A percentile compares a stretch with the other conserved stretches of the same genome.
Evolutionary conservation across 2,797 vertebrate species (phyloP).

Genomic region (Coluber constrictor): DNA sequence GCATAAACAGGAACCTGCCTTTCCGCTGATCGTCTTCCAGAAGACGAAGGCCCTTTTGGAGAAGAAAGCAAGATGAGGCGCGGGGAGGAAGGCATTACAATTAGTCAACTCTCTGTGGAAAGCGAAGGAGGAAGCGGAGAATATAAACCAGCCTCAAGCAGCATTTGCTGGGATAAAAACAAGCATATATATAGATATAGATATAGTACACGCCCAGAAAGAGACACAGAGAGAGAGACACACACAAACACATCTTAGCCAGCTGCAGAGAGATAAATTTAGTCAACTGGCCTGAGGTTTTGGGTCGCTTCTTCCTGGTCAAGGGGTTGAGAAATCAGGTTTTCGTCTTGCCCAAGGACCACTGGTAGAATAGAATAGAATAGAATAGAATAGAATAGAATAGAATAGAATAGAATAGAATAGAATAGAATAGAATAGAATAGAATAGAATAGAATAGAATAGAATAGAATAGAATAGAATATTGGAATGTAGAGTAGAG

Average conservation of each 20-base stretch:
- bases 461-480: no score
- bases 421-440: no score
- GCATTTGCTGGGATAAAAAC: not conserved
- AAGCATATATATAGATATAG: not conserved
- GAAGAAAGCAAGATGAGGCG: not conserved
- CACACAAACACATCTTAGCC: not conserved
- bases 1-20: conserved; percentile 14
- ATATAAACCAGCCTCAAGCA: not conserved
- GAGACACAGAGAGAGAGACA: not conserved
- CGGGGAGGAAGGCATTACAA: not conserved
- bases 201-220: not conserved
- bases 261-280: not conserved
- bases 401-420: no score
- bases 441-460: no score
- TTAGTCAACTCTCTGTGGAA: conserved; percentile 9
- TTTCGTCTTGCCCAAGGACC: not conserved
- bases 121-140: not conserved
- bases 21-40: not conserved
- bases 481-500: no score
- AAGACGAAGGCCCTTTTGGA: not conserved
- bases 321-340: not conserved
- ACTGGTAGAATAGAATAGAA: not conserved
- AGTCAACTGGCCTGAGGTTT: not conserved
- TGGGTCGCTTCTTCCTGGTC: not conserved
- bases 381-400: not conserved